phyloP scores from a whole-genome alignment of 2,113 vertebrate species.

The Corythaixoides concolor region DNA sequence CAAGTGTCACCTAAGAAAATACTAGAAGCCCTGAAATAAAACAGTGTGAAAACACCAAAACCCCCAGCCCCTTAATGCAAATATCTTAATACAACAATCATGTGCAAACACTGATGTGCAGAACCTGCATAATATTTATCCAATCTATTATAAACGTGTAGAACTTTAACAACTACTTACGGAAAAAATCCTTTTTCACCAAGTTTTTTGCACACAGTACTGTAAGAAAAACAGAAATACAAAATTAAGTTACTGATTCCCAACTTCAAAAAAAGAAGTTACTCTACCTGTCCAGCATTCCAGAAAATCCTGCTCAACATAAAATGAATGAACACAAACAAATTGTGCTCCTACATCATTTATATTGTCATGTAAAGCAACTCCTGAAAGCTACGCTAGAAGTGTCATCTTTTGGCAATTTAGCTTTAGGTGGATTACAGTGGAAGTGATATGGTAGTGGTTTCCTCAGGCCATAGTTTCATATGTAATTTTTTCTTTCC shows the following conservation, averaged over 20 bases:
- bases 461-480: neutral
- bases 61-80: neutral
- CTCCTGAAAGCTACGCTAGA: neutral
- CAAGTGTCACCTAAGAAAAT: neutral
- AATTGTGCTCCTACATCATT: neutral
- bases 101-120: neutral
- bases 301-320: slow-evolving; percentile 19
- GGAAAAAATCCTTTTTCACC: slow-evolving; percentile 99
- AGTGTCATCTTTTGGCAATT: neutral
- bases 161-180: slow-evolving; percentile 84
- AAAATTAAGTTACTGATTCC: neutral
- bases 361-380: neutral
- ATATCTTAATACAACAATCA: neutral
- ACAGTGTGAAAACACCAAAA: neutral
- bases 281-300: neutral
- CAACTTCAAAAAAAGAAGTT: neutral
- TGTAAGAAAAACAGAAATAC: slow-evolving; percentile 78
- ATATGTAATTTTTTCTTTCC: fast-evolving
- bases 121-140: neutral
- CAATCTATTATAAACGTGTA: slow-evolving; percentile 15
- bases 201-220: slow-evolving; percentile 97
- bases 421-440: neutral
- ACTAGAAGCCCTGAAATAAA: neutral
- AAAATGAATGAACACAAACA: neutral
- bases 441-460: neutral